Evolutionary conservation across 2,113 vertebrate species (phyloP), one percentile per base, ranked within the genome.

Genomic region (Panthera uncia): DNA sequence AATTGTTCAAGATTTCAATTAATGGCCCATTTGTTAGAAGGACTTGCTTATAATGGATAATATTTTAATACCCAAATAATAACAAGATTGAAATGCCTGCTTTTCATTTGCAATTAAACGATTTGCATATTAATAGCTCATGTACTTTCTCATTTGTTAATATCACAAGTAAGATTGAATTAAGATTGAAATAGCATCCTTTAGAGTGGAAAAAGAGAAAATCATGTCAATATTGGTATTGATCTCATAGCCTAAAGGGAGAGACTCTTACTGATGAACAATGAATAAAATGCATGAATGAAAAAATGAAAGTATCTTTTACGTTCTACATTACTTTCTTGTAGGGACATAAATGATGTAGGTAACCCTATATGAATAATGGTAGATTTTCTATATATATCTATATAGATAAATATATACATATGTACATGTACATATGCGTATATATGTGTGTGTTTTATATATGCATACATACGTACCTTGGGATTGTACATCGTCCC

Each of bases 401-500:
- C 7, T 45, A 45, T 45, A 45, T 9, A 45, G 9, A 45, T 45
- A 45, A 45, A 45, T 45, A 45, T 9, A 45, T 45, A 45, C 45
- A 45, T 45, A 45, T 9, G 8, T 45, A 45, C 45, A 9, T 45
- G 45, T 45, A 45, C 45, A 1, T 45, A 45, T 45, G 45, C 45
- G 8, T 45, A 9, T 45, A 45, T 45, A 45, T 45, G 45, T 45
- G 45, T 45, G 45, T 45, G 1, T 45, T 45, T 45, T 9, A 45
- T 45, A 14, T 50, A 50, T 14, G 23, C 57, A 25, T 94, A 92
- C 95, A 97, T 31, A 76, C 89, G 13, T 92, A 84, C 98, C 97
- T 97, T 97, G 63, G 79, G 97, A 96, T 74, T 97, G 92, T 97
- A 96, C 66, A 85, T 94, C 97, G 50, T 97, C 94, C 95, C 85